Conservation (phyloP, 2,797 vertebrate species). For the Threskiornis aethiopicus region DNA sequence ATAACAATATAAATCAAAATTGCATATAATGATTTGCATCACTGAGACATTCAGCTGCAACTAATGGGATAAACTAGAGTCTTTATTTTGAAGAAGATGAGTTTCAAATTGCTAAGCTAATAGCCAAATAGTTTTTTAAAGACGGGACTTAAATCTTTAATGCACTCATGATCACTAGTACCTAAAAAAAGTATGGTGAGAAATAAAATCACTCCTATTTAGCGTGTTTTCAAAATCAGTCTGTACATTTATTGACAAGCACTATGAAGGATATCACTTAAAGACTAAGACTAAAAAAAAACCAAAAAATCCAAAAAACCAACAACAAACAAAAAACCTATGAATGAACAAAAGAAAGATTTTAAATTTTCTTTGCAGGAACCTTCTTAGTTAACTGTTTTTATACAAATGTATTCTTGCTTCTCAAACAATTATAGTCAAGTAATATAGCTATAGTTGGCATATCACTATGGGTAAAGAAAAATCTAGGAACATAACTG, state of each 20-base stretch:
- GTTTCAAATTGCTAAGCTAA: not conserved
- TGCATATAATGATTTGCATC: not conserved
- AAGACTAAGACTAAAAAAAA: not conserved
- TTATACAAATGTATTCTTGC: not conserved
- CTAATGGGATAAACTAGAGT: not conserved
- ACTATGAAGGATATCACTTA: not conserved
- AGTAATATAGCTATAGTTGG: not conserved
- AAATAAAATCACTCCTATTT: not conserved
- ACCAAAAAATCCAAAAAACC: fast-evolving
- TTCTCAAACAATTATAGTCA: not conserved
- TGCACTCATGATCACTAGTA: not conserved
- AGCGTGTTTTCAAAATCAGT: not conserved
- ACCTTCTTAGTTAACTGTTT: not conserved
- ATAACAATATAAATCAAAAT: conserved; percentile 4
- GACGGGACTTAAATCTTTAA: not conserved
- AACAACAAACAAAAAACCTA: not conserved
- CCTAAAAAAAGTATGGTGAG: not conserved
- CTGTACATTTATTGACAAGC: not conserved
- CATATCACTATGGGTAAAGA: not conserved
- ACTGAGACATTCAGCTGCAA: not conserved
- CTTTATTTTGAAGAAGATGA: not conserved
- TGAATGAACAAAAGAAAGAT: not conserved
- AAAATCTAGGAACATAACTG: not conserved
- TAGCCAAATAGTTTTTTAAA: not conserved
- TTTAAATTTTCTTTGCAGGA: not conserved